Percentiles rank a stretch among this genome's conserved stretches.
Evolutionary conservation across 1,140 invertebrate genomes (phyloP).

Genomic region (Atta cephalotes): DNA sequence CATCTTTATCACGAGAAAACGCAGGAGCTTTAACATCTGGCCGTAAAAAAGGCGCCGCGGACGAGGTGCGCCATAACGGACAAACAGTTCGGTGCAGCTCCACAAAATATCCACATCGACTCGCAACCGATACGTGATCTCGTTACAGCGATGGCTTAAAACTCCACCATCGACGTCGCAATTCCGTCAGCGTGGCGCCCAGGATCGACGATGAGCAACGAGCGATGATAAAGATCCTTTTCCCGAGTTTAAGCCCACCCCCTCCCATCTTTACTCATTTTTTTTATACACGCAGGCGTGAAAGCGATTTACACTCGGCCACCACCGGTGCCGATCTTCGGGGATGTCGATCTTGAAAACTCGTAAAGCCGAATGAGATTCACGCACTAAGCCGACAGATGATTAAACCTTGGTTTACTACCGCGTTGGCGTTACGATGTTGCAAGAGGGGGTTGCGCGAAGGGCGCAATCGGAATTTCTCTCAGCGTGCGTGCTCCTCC

Average conservation of each 20-base stretch:
- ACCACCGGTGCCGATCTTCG: slow-evolving; percentile 37
- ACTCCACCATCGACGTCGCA: slow-evolving; percentile 44
- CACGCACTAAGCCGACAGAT: slow-evolving; percentile 81
- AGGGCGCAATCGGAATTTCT: slow-evolving; percentile 53
- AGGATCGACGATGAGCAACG: slow-evolving; percentile 49
- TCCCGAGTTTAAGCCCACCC: slow-evolving; percentile 27
- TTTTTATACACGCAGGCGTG: slow-evolving; percentile 21
- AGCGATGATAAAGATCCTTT: slow-evolving; percentile 61
- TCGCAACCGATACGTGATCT: slow-evolving; percentile 65
- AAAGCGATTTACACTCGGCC: slow-evolving; percentile 62
- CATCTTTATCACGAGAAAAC: slow-evolving; percentile 50
- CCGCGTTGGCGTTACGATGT: slow-evolving; percentile 72
- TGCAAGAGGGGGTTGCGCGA: slow-evolving; percentile 16
- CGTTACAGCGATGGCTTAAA: slow-evolving; percentile 63
- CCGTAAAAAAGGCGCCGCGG: slow-evolving; percentile 64
- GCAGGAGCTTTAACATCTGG: slow-evolving; percentile 56
- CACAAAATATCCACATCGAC: slow-evolving; percentile 43
- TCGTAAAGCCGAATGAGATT: slow-evolving; percentile 86
- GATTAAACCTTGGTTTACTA: slow-evolving; percentile 81
- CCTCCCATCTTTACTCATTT: background rate
- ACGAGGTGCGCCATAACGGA: slow-evolving; percentile 53
- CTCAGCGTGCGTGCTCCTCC: slow-evolving; percentile 45
- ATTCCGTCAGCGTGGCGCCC: slow-evolving; percentile 57
- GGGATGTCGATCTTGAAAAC: slow-evolving; percentile 82
- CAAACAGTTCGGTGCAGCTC: slow-evolving; percentile 29